Conservation (phyloP, 2,113 vertebrate genomes). For the Hydropotes inermis region DNA sequence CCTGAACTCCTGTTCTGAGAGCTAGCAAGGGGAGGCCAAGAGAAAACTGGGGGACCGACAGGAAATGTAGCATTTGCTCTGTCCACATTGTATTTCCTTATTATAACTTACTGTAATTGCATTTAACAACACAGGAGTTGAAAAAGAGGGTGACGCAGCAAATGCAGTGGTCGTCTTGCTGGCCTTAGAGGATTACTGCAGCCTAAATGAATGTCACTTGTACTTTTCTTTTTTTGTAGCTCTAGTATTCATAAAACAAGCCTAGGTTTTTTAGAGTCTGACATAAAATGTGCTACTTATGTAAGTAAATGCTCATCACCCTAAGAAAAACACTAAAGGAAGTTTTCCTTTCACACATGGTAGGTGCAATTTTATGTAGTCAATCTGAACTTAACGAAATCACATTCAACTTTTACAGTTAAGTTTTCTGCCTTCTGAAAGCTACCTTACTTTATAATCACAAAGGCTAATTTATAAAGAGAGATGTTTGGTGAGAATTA, state of each 20-base stretch:
- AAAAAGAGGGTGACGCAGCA: neutral
- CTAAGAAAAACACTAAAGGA: neutral
- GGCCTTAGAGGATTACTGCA: neutral
- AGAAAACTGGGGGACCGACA: rapidly evolving
- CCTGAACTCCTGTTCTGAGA: neutral
- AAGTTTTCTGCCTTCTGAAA: neutral
- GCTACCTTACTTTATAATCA: neutral
- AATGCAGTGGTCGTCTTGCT: neutral
- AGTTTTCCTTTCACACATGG: neutral
- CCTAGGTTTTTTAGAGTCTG: neutral
- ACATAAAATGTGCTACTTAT: neutral
- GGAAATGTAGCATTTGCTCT: rapidly evolving
- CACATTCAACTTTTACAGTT: neutral
- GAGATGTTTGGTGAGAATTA: neutral
- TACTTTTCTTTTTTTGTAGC: neutral
- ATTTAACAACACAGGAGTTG: neutral
- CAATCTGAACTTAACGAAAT: neutral
- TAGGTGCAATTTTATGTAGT: neutral
- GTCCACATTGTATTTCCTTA: neutral
- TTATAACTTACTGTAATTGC: rapidly evolving
- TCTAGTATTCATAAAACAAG: neutral
- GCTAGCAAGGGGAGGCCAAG: neutral
- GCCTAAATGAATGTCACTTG: neutral
- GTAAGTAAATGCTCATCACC: neutral
- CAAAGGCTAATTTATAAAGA: neutral